These are phyloP conservation scores for Trochalopteron elliotii DNA, from an alignment of 2,113 vertebrate species.

Conservation along the genomic window DNA sequence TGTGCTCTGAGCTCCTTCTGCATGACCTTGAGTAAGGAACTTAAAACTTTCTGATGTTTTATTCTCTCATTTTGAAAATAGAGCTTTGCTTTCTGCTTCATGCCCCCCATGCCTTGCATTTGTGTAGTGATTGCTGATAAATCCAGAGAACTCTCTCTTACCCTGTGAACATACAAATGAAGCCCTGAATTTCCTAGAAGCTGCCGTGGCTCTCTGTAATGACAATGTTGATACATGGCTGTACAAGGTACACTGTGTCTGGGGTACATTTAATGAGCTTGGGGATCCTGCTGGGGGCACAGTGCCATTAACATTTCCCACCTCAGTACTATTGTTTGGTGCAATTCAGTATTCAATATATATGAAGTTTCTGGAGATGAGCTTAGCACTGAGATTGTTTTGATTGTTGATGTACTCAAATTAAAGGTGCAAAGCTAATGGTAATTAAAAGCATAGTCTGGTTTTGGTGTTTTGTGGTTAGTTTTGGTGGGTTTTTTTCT, in stretches of 20 bases:
- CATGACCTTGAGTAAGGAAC: not conserved
- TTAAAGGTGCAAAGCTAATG: not conserved
- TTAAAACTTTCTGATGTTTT: not conserved
- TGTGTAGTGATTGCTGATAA: not conserved
- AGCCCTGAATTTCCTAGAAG: not conserved
- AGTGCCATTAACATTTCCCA: not conserved
- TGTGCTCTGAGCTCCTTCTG: not conserved
- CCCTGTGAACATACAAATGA: not conserved
- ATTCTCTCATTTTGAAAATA: not conserved
- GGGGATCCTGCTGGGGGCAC: not conserved
- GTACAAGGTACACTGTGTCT: not conserved
- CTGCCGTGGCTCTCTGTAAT: not conserved
- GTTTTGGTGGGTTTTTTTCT: not conserved
- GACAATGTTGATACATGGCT: not conserved
- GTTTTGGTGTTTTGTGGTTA: not conserved
- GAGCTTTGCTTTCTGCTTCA: not conserved
- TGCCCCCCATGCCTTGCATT: not conserved
- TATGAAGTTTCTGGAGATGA: not conserved
- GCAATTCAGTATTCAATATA: not conserved
- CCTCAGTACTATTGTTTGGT: not conserved
- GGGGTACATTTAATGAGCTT: not conserved
- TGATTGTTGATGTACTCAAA: not conserved
- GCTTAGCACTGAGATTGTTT: not conserved
- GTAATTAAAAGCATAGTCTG: not conserved
- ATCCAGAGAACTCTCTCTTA: not conserved